Evolutionary conservation across 2,113 vertebrate species (phyloP).

Genomic region (Monopterus albus): DNA sequence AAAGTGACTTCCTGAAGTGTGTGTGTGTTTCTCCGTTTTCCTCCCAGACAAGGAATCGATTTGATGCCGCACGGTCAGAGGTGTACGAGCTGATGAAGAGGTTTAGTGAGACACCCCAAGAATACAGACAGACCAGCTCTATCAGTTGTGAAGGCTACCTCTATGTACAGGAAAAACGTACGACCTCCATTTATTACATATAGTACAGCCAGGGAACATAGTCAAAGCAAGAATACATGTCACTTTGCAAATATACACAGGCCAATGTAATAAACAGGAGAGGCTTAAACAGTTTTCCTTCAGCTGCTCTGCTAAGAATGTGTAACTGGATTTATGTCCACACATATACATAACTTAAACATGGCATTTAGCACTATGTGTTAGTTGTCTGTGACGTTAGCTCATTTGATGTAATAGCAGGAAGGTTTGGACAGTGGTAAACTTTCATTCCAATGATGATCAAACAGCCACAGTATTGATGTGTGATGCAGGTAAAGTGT

Average conservation of each 20-base stretch:
- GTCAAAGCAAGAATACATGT: background rate
- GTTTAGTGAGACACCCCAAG: conserved; percentile 89
- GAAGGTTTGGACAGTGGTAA: background rate
- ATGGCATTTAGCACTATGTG: background rate
- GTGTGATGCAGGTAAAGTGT: background rate
- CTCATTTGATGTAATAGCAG: background rate
- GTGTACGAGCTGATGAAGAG: conserved; percentile 95
- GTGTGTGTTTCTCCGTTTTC: conserved; percentile 31
- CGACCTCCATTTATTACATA: conserved; percentile 24
- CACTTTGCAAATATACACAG: background rate
- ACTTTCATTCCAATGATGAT: background rate
- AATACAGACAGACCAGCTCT: conserved; percentile 91
- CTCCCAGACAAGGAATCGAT: conserved; percentile 91
- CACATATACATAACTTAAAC: too few species aligned
- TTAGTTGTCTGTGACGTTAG: background rate
- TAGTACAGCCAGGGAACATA: background rate
- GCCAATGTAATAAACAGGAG: background rate
- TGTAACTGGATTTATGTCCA: too few species aligned
- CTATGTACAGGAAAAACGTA: conserved; percentile 97
- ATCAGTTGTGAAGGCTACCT: conserved; percentile 96
- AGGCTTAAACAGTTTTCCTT: too few species aligned
- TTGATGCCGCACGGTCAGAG: conserved; percentile 94
- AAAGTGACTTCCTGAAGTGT: conserved; percentile 36
- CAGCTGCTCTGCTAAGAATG: too few species aligned
- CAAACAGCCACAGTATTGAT: background rate